Evolutionary conservation across 2,113 vertebrate species (phyloP).

Genomic region (Corythaixoides concolor): DNA sequence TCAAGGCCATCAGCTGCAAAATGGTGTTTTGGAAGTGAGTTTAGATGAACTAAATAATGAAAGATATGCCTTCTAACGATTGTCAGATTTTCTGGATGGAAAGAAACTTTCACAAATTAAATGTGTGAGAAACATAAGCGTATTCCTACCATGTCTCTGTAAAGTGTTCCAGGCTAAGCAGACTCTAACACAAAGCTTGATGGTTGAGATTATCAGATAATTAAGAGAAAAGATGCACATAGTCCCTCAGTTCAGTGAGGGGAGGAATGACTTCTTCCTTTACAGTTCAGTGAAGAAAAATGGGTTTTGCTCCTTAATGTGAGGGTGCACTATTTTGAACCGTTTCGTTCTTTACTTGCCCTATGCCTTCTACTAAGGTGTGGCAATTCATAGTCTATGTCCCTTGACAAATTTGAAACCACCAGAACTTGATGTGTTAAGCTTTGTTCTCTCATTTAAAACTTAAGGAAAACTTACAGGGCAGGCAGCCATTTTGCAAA

Average conservation of each 20-base stretch:
- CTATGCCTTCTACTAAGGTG: not conserved
- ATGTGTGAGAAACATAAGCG: not conserved
- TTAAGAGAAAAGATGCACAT: not conserved
- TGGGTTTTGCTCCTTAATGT: not conserved
- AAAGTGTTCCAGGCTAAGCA: not conserved
- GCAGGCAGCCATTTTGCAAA: not conserved
- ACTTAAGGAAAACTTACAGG: not conserved
- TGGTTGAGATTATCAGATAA: not conserved
- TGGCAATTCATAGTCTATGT: not conserved
- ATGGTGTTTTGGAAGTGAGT: not conserved
- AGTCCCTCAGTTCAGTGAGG: not conserved
- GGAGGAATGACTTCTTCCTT: not conserved
- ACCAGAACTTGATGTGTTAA: not conserved
- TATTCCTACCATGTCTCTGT: not conserved
- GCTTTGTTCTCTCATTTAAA: not conserved
- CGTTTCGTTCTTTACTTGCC: not conserved
- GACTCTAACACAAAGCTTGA: not conserved
- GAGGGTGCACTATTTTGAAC: not conserved
- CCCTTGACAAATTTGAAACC: not conserved
- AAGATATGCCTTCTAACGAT: not conserved
- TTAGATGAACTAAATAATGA: not conserved
- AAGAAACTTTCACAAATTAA: not conserved
- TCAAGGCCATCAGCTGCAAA: not conserved
- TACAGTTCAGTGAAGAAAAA: not conserved
- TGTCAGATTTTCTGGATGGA: not conserved